Percentiles rank a stretch among this genome's conserved stretches.
Conservation (phyloP, 2,113 vertebrate genomes). For the Amphiprion ocellaris region DNA sequence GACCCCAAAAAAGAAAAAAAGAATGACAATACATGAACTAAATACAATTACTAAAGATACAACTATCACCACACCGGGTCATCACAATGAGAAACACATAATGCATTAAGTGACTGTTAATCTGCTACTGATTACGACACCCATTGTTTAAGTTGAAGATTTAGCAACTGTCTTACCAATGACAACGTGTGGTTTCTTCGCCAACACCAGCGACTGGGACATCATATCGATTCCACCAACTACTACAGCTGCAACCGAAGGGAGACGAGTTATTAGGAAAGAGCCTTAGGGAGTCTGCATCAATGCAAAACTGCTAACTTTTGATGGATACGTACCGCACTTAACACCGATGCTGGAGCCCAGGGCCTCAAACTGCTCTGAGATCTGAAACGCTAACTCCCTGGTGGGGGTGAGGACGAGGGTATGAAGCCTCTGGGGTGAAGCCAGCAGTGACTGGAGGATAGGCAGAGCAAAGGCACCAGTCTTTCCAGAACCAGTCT, state of each 20-base stretch:
- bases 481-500: slow-evolving; percentile 98
- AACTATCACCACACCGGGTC: too few species aligned
- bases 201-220: slow-evolving; percentile 96
- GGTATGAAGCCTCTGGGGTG: slow-evolving; percentile 92
- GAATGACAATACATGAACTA: too few species aligned
- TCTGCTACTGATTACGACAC: too few species aligned
- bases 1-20: too few species aligned
- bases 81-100: too few species aligned
- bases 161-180: slow-evolving; percentile 87
- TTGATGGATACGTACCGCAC: slow-evolving; percentile 82
- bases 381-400: slow-evolving; percentile 97
- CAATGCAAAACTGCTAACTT: not conserved
- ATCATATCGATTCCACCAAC: slow-evolving; percentile 98
- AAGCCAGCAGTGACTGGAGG: slow-evolving; percentile 91
- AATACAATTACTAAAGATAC: too few species aligned
- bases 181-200: slow-evolving; percentile 96
- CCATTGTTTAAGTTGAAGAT: too few species aligned
- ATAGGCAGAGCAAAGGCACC: slow-evolving; percentile 97
- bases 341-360: slow-evolving; percentile 97
- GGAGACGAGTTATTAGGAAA: not conserved
- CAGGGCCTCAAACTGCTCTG: slow-evolving; percentile 98
- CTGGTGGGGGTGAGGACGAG: slow-evolving; percentile 96
- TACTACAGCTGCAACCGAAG: slow-evolving; percentile 89
- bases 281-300: not conserved
- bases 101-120: too few species aligned